Percentiles rank a stretch among this genome's conserved stretches.
Evolutionary conservation across 2,888 invertebrate species (phyloP).

Genomic region (Pheosia tremula): DNA sequence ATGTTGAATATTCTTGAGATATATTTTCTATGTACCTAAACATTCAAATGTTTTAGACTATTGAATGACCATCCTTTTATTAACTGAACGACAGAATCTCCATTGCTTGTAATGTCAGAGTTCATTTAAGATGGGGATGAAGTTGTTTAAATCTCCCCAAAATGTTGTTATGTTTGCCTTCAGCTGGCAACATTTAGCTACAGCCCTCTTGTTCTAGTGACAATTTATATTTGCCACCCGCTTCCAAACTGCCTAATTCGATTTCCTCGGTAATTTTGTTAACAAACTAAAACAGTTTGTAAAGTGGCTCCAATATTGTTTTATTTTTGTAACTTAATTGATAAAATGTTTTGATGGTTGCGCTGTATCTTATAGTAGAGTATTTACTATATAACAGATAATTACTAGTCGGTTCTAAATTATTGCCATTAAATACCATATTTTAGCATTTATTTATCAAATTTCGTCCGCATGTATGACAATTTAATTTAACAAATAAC

Average conservation of each 20-base stretch:
- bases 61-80: too few relatives aligned
- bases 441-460: background rate
- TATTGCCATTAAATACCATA: too few relatives aligned
- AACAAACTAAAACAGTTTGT: slow-evolving; percentile 5
- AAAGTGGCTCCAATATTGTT: background rate
- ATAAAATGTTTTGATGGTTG: too few relatives aligned
- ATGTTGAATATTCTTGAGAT: background rate
- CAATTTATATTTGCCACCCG: slow-evolving; percentile 2
- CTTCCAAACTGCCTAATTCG: background rate
- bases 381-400: too few relatives aligned
- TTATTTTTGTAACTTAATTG: background rate
- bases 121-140: too few relatives aligned
- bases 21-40: background rate
- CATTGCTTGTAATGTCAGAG: too few relatives aligned
- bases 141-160: background rate
- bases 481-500: background rate
- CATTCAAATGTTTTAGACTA: too few relatives aligned
- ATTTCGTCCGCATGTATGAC: background rate
- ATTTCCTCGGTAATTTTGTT: background rate
- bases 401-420: too few relatives aligned
- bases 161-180: background rate
- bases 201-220: background rate
- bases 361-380: too few relatives aligned
- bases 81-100: background rate
- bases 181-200: background rate